Conservation (phyloP, 53 echinoderm and acorn worm species). For the Arbacia lixula region DNA sequence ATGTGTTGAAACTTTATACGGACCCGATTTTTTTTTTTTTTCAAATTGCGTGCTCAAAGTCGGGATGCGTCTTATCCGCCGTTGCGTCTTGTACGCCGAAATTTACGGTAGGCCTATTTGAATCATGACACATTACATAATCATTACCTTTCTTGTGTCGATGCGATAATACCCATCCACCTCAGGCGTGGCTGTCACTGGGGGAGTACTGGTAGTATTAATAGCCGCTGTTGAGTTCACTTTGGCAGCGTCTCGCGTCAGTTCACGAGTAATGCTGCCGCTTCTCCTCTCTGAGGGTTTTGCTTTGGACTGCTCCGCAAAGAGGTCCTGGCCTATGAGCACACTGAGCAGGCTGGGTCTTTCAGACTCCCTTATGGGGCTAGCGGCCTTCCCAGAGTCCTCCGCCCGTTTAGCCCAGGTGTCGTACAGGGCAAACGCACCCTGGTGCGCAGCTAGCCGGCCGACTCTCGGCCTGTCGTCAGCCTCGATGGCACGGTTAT, state of each 20-base stretch:
- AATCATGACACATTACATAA: too few species aligned
- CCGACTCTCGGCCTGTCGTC: not conserved
- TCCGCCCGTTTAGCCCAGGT: conserved; percentile 30
- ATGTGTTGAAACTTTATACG: too few species aligned
- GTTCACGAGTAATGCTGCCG: conserved; percentile 28
- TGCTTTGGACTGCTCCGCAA: conserved; percentile 13
- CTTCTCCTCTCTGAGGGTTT: conserved; percentile 40
- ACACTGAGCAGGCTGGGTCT: conserved; percentile 67
- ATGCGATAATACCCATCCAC: conserved; percentile 90
- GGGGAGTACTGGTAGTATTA: conserved; percentile 41
- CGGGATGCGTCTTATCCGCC: too few species aligned
- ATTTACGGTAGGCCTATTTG: too few species aligned
- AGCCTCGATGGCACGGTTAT: not conserved
- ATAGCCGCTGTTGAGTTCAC: conserved; percentile 25
- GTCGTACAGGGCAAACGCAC: not conserved
- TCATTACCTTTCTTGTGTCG: conserved; percentile 91
- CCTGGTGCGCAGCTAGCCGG: conserved; percentile 3
- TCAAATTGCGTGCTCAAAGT: too few species aligned
- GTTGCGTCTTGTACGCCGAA: too few species aligned
- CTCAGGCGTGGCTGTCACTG: conserved; percentile 39
- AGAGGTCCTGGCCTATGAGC: conserved; percentile 26
- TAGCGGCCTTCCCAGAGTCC: not conserved
- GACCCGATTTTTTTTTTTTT: too few species aligned
- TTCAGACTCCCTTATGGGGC: conserved; percentile 8
- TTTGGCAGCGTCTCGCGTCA: not conserved